Conservation (phyloP, 2,797 vertebrate genomes). For the Propithecus deckenii region DNA sequence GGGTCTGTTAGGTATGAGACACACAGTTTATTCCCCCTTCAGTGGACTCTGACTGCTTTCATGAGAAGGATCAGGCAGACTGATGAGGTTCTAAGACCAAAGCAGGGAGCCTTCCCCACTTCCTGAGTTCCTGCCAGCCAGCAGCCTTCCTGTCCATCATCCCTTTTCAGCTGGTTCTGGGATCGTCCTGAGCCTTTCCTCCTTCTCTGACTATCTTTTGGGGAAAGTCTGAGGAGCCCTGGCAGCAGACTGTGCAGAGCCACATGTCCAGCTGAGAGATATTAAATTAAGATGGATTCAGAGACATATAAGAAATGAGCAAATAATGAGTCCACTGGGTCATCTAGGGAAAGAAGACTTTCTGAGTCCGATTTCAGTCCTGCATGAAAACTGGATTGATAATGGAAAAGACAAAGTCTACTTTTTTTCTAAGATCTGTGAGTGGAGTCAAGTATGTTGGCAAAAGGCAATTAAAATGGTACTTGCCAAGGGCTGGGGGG, state of each 20-base stretch:
- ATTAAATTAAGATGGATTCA: not conserved
- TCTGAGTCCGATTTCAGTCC: not conserved
- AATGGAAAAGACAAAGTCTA: not conserved
- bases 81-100: not conserved
- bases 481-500: not conserved
- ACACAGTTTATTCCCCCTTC: not conserved
- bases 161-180: not conserved
- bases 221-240: not conserved
- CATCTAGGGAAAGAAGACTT: not conserved
- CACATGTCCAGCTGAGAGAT: not conserved
- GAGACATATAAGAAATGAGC: not conserved
- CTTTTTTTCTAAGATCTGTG: not conserved
- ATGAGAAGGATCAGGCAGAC: not conserved
- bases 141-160: not conserved
- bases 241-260: not conserved
- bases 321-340: not conserved
- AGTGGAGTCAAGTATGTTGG: not conserved
- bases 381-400: not conserved
- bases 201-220: not conserved
- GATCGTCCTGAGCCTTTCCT: not conserved
- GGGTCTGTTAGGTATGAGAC: not conserved
- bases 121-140: not conserved
- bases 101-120: not conserved
- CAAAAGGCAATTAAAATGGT: not conserved
- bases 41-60: not conserved